A percentile compares a stretch with the other conserved stretches of the same genome.
These are phyloP conservation scores for Leptoclinus maculatus DNA, from an alignment of 2,797 vertebrate genomes.

Conservation along the genomic window DNA sequence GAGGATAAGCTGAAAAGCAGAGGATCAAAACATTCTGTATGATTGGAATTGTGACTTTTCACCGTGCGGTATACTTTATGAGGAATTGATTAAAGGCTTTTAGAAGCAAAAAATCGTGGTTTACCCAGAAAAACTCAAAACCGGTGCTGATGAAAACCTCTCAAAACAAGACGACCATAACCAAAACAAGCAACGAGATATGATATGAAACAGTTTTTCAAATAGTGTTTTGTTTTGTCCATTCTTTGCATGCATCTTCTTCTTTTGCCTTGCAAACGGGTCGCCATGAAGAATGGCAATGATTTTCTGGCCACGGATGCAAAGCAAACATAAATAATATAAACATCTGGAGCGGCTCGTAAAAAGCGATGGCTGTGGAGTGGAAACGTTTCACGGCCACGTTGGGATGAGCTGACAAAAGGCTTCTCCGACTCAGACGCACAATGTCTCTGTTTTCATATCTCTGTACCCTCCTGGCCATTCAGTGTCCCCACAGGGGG, in stretches of 20 bases:
- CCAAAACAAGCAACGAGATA: neutral
- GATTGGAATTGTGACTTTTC: neutral
- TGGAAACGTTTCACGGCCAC: conserved; percentile 16
- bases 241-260: too few relatives aligned
- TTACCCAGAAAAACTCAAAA: neutral
- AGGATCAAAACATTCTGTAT: neutral
- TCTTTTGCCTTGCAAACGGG: neutral
- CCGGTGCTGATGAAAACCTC: neutral
- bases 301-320: neutral
- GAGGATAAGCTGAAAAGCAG: neutral
- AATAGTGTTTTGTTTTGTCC: too few relatives aligned
- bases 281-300: neutral
- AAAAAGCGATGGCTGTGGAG: conserved; percentile 25
- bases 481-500: conserved; percentile 6
- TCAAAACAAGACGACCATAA: neutral
- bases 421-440: conserved; percentile 16
- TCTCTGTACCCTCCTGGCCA: conserved; percentile 9
- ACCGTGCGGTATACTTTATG: neutral
- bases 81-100: neutral
- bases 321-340: conserved; percentile 23
- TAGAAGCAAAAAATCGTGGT: neutral
- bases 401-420: conserved; percentile 32
- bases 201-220: neutral
- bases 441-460: conserved; percentile 31
- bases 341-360: conserved; percentile 12